Evolutionary conservation across 2,797 vertebrate species (phyloP).

Genomic region (Crenichthys baileyi): DNA sequence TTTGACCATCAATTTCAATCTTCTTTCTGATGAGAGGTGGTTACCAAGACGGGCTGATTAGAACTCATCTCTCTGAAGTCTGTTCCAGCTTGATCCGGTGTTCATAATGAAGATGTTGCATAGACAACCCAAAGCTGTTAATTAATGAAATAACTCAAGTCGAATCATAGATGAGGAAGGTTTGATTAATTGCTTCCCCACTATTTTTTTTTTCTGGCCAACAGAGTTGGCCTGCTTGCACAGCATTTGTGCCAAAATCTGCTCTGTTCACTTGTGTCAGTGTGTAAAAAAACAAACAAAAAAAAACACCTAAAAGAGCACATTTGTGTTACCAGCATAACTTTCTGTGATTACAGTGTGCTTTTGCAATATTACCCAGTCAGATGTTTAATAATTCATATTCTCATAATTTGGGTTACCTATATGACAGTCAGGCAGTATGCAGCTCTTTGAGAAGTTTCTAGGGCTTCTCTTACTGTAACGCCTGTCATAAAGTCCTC

Average conservation of each 20-base stretch:
- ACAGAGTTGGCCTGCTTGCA: constrained; percentile 34
- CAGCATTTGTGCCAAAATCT: constrained; percentile 27
- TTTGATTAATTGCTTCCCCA: constrained; percentile 71
- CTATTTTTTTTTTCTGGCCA: constrained; percentile 28
- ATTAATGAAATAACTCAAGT: constrained; percentile 78
- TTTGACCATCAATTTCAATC: constrained; percentile 51
- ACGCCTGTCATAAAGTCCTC: constrained; percentile 62
- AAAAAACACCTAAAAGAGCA: constrained; percentile 11
- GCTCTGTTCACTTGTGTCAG: background rate
- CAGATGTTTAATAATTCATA: constrained; percentile 73
- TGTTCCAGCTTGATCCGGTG: constrained; percentile 53
- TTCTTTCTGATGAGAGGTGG: constrained; percentile 21
- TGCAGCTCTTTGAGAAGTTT: constrained; percentile 54
- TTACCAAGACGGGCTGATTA: constrained; percentile 57
- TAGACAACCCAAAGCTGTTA: constrained; percentile 65
- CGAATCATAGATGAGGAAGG: constrained; percentile 68
- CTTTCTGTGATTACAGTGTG: constrained; percentile 34
- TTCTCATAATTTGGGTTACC: constrained; percentile 67
- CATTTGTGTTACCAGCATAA: constrained; percentile 22
- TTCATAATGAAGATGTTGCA: constrained; percentile 70
- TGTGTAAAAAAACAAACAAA: background rate
- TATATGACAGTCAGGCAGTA: constrained; percentile 61
- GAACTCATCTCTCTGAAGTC: constrained; percentile 39
- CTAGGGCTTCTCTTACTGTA: constrained; percentile 53
- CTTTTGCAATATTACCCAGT: constrained; percentile 64